Percentiles rank a stretch among this genome's conserved stretches.
phyloP scores from a whole-genome alignment of 2,113 vertebrate genomes.

The Neomonachus schauinslandi region DNA sequence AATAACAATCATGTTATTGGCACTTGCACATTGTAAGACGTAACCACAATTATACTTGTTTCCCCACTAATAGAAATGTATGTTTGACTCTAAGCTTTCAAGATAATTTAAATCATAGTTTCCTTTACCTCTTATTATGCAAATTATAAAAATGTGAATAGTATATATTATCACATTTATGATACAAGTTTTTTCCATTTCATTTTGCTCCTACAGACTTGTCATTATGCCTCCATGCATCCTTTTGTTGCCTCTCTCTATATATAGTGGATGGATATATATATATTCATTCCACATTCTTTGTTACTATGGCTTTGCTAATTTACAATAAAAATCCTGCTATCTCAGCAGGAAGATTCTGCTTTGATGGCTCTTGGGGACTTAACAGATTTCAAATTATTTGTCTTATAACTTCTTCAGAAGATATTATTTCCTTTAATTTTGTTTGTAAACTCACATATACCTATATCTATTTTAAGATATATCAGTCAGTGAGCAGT shows the following conservation, averaged over 20 bases:
- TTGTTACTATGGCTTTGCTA: background rate
- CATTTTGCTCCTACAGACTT: background rate
- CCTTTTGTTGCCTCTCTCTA: background rate
- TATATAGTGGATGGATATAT: background rate
- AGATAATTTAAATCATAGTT: background rate
- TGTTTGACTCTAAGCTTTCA: background rate
- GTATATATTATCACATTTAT: background rate
- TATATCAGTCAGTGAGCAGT: background rate
- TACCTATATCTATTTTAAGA: background rate
- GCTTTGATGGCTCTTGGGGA: background rate
- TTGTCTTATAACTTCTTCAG: conserved; percentile 18
- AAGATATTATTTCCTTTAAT: background rate
- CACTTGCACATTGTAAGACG: too few relatives aligned
- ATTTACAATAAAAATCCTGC: background rate
- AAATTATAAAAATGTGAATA: background rate
- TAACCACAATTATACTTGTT: rapidly evolving
- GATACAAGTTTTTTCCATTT: background rate
- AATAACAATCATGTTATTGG: too few relatives aligned
- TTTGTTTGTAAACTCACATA: background rate
- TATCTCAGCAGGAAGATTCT: background rate
- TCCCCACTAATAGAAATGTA: background rate
- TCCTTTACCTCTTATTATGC: background rate
- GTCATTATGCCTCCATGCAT: background rate
- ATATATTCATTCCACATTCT: rapidly evolving
- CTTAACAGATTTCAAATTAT: conserved; percentile 13